Conservation (phyloP, 2,113 vertebrate species). For the Cynopterus brachyotis region DNA sequence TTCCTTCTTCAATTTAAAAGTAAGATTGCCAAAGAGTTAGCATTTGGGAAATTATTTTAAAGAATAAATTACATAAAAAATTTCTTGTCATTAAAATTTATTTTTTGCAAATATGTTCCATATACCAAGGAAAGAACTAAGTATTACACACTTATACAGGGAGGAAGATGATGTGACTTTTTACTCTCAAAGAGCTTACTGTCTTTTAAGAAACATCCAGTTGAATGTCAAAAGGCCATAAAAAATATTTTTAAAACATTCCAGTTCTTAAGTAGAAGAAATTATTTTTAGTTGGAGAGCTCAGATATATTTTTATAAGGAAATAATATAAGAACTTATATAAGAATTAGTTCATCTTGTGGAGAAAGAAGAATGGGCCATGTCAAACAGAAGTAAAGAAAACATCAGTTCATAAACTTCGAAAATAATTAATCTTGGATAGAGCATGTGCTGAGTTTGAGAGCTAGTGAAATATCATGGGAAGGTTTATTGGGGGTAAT, state of each 20-base stretch:
- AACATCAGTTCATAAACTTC: not conserved
- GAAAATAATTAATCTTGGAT: not conserved
- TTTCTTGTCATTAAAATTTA: not conserved
- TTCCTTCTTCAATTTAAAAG: conserved; percentile 6
- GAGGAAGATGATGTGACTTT: not conserved
- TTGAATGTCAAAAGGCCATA: not conserved
- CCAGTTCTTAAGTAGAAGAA: not conserved
- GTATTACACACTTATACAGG: not conserved
- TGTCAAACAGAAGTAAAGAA: not conserved
- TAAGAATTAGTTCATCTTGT: not conserved
- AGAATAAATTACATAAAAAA: not conserved
- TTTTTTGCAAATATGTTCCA: not conserved
- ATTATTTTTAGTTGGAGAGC: not conserved
- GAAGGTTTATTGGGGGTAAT: not conserved
- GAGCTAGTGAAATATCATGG: not conserved
- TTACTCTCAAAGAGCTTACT: not conserved
- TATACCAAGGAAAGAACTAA: not conserved
- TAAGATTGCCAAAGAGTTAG: not conserved
- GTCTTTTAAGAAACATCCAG: not conserved
- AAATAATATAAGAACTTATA: not conserved
- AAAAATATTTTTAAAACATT: not conserved
- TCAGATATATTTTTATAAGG: not conserved
- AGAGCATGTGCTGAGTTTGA: not conserved
- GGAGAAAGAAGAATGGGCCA: not conserved
- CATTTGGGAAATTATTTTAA: not conserved